These are phyloP conservation scores for Diarsia dahlii DNA, from an alignment of 2,888 invertebrate genomes.

Conservation along the genomic window DNA sequence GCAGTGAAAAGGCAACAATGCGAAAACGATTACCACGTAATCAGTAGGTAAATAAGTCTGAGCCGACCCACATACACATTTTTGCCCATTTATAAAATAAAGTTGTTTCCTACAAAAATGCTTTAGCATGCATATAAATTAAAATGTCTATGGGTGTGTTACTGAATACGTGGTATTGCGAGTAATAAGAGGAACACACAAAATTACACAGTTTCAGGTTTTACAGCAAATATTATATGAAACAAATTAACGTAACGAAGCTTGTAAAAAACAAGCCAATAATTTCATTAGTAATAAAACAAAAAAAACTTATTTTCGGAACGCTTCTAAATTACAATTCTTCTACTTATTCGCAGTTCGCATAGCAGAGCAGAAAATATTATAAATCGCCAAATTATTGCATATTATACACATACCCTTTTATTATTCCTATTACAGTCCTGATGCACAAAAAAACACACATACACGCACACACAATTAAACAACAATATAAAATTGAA, in stretches of 20 bases:
- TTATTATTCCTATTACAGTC: neutral
- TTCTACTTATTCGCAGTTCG: neutral
- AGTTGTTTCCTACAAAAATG: too few relatives aligned
- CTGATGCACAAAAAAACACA: neutral
- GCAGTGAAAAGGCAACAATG: too few relatives aligned
- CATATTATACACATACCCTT: slow-evolving; percentile 13
- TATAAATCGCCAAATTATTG: neutral
- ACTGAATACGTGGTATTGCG: too few relatives aligned
- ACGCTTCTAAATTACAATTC: neutral
- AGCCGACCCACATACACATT: too few relatives aligned
- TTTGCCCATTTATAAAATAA: too few relatives aligned
- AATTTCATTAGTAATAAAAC: neutral
- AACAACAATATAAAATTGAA: slow-evolving; percentile 1
- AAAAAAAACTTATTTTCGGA: too few relatives aligned
- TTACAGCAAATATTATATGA: neutral
- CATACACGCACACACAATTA: neutral
- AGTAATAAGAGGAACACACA: too few relatives aligned
- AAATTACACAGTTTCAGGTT: neutral
- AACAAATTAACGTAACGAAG: neutral
- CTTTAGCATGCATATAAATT: too few relatives aligned
- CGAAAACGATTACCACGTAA: too few relatives aligned
- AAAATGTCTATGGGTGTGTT: too few relatives aligned
- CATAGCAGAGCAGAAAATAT: neutral
- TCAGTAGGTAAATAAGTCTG: too few relatives aligned
- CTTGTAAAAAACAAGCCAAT: neutral